Percentiles rank a stretch among this genome's conserved stretches.
phyloP scores from a whole-genome alignment of 2,113 vertebrate species.

The Dipodomys ordii region DNA sequence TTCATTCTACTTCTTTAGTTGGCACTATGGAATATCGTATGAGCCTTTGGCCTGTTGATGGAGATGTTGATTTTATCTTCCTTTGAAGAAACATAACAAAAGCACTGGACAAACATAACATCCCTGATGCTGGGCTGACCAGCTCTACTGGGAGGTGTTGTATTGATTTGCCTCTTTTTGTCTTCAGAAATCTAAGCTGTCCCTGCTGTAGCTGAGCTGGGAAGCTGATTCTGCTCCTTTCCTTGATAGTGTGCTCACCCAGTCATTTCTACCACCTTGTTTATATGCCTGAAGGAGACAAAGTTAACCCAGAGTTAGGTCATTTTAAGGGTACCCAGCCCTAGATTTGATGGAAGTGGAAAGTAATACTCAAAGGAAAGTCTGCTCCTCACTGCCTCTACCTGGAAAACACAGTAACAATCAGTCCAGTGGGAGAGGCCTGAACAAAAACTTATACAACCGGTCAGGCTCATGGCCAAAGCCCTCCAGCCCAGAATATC shows the following conservation, averaged over 20 bases:
- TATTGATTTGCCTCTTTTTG: neutral
- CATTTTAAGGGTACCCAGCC: neutral
- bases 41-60: neutral
- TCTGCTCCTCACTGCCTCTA: neutral
- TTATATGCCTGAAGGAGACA: slow-evolving; percentile 19
- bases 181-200: slow-evolving; percentile 1
- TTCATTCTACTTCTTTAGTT: neutral
- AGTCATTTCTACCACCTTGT: neutral
- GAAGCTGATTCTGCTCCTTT: neutral
- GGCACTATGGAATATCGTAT: neutral
- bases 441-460: neutral
- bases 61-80: slow-evolving; percentile 57
- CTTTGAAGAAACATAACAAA: slow-evolving; percentile 47
- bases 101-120: slow-evolving; percentile 68
- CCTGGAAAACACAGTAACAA: neutral
- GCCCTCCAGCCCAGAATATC: neutral
- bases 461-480: neutral
- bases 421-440: neutral
- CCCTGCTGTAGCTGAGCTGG: neutral
- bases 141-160: neutral
- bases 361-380: neutral
- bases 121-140: neutral
- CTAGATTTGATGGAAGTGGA: neutral
- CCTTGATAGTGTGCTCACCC: neutral
- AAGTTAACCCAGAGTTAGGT: neutral